Evolutionary conservation across 2,113 vertebrate genomes (phyloP).

Genomic region (Prunella himalayana): DNA sequence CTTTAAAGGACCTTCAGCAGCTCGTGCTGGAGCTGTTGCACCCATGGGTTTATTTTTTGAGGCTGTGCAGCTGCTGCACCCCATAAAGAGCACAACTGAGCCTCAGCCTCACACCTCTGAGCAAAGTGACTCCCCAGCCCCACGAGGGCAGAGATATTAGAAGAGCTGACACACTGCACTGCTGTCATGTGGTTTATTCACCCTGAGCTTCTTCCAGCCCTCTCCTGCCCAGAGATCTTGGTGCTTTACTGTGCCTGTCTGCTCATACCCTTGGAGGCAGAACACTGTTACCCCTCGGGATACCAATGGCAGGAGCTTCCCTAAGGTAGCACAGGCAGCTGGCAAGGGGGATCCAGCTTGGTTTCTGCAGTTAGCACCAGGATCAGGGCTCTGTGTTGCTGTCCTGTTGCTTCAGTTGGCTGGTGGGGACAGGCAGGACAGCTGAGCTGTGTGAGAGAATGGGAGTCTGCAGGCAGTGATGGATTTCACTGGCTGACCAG

Average conservation of each 20-base stretch:
- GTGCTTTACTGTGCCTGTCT: not conserved
- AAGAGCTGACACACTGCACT: not conserved
- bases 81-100: not conserved
- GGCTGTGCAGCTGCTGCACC: not conserved
- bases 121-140: not conserved
- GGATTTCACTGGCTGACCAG: not conserved
- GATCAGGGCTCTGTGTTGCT: not conserved
- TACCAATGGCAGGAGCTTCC: not conserved
- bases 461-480: not conserved
- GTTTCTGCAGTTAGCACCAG: not conserved
- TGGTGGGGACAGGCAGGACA: not conserved
- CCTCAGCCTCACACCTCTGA: not conserved
- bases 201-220: not conserved
- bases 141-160: accelerated
- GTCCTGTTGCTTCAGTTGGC: not conserved
- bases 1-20: not conserved
- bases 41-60: not conserved
- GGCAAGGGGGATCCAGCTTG: not conserved
- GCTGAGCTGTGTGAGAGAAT: not conserved
- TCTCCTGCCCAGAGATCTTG: not conserved
- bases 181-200: not conserved
- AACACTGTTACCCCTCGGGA: not conserved
- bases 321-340: not conserved
- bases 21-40: accelerated
- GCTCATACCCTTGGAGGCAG: not conserved